Conservation (phyloP, 2,797 vertebrate genomes). For the Pagetopsis macropterus region DNA sequence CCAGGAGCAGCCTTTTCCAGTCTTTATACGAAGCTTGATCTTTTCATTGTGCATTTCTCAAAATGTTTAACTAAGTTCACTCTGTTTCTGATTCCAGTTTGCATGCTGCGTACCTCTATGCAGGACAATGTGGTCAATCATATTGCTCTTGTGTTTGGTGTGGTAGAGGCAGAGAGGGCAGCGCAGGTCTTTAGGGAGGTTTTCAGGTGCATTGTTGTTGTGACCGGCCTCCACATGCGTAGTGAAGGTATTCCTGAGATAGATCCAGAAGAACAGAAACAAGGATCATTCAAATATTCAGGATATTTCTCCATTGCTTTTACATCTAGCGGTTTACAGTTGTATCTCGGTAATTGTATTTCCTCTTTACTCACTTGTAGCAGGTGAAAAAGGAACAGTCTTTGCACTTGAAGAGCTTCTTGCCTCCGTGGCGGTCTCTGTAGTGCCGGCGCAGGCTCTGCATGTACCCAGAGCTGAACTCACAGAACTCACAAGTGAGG, state of each 20-base stretch:
- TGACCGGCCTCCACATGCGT: constrained; percentile 97
- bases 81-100: background rate
- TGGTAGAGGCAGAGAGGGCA: constrained; percentile 99
- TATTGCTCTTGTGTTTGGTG: constrained; percentile 98
- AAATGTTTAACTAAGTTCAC: background rate
- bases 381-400: constrained; percentile 98
- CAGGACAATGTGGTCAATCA: constrained; percentile 98
- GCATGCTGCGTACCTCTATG: constrained; percentile 88
- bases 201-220: constrained; percentile 86
- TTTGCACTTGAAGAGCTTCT: constrained; percentile 99
- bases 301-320: background rate
- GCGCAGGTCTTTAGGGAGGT: constrained; percentile 93
- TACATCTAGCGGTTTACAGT: background rate
- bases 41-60: background rate
- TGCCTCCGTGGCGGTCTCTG: constrained; percentile 96
- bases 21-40: background rate
- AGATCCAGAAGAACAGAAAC: constrained; percentile 19
- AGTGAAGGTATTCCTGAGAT: constrained; percentile 92
- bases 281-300: background rate
- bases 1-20: background rate
- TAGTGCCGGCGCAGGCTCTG: constrained; percentile 98
- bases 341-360: background rate
- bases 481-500: constrained; percentile 97
- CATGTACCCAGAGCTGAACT: constrained; percentile 98
- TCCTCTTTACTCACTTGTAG: constrained; percentile 90